Base-by-base conservation (phyloP, 2,888 invertebrate genomes). In the Trachelus stipa region DNA sequence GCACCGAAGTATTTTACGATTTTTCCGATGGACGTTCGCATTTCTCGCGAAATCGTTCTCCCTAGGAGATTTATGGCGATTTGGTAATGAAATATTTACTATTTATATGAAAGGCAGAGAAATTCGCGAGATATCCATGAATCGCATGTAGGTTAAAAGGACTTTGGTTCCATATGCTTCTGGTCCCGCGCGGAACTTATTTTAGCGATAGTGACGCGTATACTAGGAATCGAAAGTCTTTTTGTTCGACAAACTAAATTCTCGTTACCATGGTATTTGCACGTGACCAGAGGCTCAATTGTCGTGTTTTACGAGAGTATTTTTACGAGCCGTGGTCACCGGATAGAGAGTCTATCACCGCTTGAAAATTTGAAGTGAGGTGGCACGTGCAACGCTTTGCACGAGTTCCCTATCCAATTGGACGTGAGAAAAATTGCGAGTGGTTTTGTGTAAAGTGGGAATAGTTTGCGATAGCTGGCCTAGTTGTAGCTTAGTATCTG, bases 331-430 rank as follows among this genome's bases (percentile, higher is more conserved):
- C 78, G 76, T 74, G 77, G 80, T 79, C 78, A 73, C 77, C 75
- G 74, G 73, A 79, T 80, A 81, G 77, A 34, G 79, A 80, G 81
- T 85, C 81, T 83, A 84, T 85, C 81, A 71, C 35, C 68, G 75
- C 68, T 78, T 77, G 78, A 80, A 84, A 86, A 85, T 85, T 82
- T 81, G 79, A 81, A 83, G 81, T 76, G 80, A 80, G 81, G 77
- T 34, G 33, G 81, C 81, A 85, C 81, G 82, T 86, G 83, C 81
- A 77, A 76, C 81, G 80, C 83, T 84, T 84, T 82, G 79, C 82
- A 83, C 81, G 83, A 79, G 77, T 78, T 68, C 68, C 76, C 69
- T 75, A 69, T 34, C 78, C 33, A 31, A 76, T 56, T 69, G 79
- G 73, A 81, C 73, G 74, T 77, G 77, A 68, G 74, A 31, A 76